Evolutionary conservation across 2,888 invertebrate species (phyloP), one percentile per base, ranked within the genome.

Genomic region (Nomada goodeniana): DNA sequence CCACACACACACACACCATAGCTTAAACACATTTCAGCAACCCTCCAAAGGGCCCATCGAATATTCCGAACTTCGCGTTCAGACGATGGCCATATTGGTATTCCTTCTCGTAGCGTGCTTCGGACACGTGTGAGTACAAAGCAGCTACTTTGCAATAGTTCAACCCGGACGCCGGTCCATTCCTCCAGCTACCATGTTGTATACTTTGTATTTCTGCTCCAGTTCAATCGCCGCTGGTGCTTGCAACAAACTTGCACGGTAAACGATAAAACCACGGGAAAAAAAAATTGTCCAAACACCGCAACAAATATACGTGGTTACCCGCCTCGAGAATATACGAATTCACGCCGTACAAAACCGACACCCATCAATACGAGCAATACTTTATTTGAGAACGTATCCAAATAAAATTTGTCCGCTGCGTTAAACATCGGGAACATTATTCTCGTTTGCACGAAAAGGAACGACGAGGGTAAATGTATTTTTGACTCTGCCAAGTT

Each of bases 41-140:
- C 29, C 65, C 65, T 29, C 20, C 42, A 23, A 47, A 65, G 29
- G 65, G 44, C 55, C 42, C 44, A 23, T 63, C 64, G 11, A 29
- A 55, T 74, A 50, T 67, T 69, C 75, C 47, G 52, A 11, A n/a
- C 69, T 65, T 1, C 13, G 13, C 57, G 44, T 63, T 72, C 64
- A 73, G 64, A 57, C 64, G 55, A 55, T 57, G 44, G 65, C 73
- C 73, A 73, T 65, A 73, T 73, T 69, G 68, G 52, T 73, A 73
- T 73, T 73, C 73, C 73, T 73, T 73, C 57, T 65, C 74, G 53
- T 13, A 52, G 52, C 69, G 26, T 44, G 59, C 69, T 7, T 67
- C 74, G 20, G 69, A 69, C 74, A 69, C 68, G 57, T 52, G 74
- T 52, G 74, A 60, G 65, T 68, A 52, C 69, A 67, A 75, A 69